Evolutionary conservation across 2,888 invertebrate species (phyloP).

Genomic region (Colletes collaris): DNA sequence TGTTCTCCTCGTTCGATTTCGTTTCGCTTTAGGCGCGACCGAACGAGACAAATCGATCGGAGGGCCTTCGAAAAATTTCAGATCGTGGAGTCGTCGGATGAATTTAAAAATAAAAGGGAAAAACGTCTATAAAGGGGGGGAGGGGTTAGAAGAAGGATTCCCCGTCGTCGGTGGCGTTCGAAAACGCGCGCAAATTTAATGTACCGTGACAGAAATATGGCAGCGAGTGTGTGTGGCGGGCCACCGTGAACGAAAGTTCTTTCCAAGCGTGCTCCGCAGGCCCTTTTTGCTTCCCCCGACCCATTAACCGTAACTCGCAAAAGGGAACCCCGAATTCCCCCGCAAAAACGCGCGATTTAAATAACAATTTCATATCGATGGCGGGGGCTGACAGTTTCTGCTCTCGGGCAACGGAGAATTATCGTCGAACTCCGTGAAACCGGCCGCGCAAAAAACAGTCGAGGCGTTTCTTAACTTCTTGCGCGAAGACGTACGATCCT

Average conservation of each 20-base stretch:
- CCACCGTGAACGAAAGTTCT: conserved; percentile 28
- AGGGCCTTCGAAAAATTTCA: too few species aligned
- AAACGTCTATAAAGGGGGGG: background rate
- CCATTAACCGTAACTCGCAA: conserved; percentile 44
- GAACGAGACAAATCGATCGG: conserved; percentile 12
- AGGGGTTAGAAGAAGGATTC: background rate
- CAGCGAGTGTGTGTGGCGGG: background rate
- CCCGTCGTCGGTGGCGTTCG: conserved; percentile 22
- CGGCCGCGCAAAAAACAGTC: too few species aligned
- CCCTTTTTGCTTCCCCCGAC: conserved; percentile 48
- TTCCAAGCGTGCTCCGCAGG: conserved; percentile 3
- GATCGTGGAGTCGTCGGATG: conserved; percentile 3
- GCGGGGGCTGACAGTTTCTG: too few species aligned
- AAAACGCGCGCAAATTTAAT: conserved; percentile 50
- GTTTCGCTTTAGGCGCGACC: conserved; percentile 10
- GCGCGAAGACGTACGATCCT: background rate
- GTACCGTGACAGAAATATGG: conserved; percentile 48
- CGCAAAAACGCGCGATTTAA: conserved; percentile 48
- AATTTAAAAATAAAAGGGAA: conserved; percentile 16
- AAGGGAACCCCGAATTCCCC: background rate
- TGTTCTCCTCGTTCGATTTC: background rate
- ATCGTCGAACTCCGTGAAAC: conserved; percentile 11
- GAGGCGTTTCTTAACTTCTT: background rate
- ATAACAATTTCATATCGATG: conserved; percentile 49
- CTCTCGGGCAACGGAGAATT: background rate